Conservation (phyloP, 2,888 invertebrate genomes). For the Sturmia bella region DNA sequence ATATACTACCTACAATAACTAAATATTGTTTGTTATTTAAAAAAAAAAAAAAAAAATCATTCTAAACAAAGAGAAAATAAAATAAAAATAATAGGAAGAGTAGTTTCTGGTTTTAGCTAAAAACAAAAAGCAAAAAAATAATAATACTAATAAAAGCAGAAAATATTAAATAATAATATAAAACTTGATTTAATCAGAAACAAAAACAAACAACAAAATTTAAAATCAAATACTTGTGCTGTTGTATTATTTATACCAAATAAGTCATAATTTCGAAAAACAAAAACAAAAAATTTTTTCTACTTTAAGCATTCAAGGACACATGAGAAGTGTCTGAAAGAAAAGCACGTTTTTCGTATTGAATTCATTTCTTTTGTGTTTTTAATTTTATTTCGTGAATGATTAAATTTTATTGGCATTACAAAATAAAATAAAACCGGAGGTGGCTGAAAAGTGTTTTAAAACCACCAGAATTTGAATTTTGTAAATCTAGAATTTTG, state of each 20-base stretch:
- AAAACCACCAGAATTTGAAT: too few relatives aligned
- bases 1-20: slow-evolving; percentile 31
- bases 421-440: not conserved
- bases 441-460: too few relatives aligned
- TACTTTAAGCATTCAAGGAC: slow-evolving; percentile 19
- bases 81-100: slow-evolving; percentile 21
- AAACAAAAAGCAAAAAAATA: not conserved
- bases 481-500: too few relatives aligned
- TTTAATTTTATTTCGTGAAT: slow-evolving; percentile 5
- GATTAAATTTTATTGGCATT: not conserved
- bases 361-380: not conserved
- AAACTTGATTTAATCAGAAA: slow-evolving; percentile 3
- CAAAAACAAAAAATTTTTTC: not conserved
- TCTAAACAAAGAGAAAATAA: slow-evolving; percentile 34
- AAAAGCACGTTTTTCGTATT: slow-evolving; percentile 17
- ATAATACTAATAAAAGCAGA: too few relatives aligned
- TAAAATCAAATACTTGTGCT: not conserved
- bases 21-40: slow-evolving; percentile 16
- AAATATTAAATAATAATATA: not conserved
- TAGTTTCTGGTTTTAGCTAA: not conserved
- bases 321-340: not conserved
- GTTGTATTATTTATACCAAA: not conserved
- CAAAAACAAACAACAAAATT: slow-evolving; percentile 1
- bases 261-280: slow-evolving; percentile 10
- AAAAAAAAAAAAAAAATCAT: not conserved